Base-by-base conservation (phyloP, 2,888 invertebrate species). In the Eupsilia transversa region DNA sequence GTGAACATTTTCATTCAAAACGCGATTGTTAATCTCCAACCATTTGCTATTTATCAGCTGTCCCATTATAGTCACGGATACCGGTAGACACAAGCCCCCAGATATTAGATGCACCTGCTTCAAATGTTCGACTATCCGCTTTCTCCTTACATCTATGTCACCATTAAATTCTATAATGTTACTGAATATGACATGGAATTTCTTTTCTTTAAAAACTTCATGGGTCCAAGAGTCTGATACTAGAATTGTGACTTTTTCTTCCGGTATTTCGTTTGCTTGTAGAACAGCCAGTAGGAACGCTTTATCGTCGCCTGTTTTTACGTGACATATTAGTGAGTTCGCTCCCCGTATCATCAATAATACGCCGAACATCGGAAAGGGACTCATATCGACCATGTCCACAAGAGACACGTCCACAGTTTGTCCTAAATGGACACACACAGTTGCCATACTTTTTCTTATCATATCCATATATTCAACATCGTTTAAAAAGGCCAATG, bases 321-420 rank as follows among this genome's bases (percentile, higher is more conserved):
- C 79, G 38, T 79, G 74, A 87, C 93, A 94, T 72, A 92, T 91
- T 30, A 96, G 89, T 0, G 83, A 88, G 78, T 91, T 87, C 9
- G 87, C 82, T 57, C 94, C 93, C 54, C 92, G 91, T 84, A 94
- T 94, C 56, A 97, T 91, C 84, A 97, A 84, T 59, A 94, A 90
- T 60, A 97, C 87, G 2, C 97, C 97, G 70, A 97, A 93, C 49
- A 97, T 82, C 1, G 97, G 97, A 88, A 97, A 96, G 4, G 96
- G 94, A 85, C 94, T 94, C 41, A 96, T 91, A 88, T 97, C 97
- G 46, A 97, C 89, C 60, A 97, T 89, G 74, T 89, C 83, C 0
- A 83, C 52, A 1, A 46, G 2, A 20, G 77, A 76, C 5, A 85
- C 10, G 17, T 56, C 33, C 1, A 74, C 61, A 23, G 30, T 78